These are phyloP conservation scores for Huso huso DNA, from an alignment of 2,797 vertebrate genomes.

Conservation along the genomic window DNA sequence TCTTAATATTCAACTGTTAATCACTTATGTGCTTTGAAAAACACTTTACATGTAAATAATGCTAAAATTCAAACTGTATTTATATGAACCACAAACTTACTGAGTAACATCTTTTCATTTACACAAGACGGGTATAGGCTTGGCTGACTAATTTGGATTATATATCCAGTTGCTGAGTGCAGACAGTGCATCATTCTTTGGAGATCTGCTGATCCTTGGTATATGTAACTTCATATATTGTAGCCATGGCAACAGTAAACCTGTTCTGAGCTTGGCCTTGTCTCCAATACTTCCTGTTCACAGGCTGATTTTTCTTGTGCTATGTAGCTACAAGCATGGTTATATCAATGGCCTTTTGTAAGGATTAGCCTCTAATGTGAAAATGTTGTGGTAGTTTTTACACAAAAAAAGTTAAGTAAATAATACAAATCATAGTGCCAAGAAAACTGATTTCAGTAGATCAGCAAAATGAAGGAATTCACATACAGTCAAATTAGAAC, in stretches of 20 bases:
- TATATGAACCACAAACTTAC: constrained; percentile 34
- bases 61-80: constrained; percentile 24
- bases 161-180: constrained; percentile 64
- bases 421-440: too few relatives aligned
- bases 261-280: constrained; percentile 49
- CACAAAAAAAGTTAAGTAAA: too few relatives aligned
- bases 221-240: constrained; percentile 43
- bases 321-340: too few relatives aligned
- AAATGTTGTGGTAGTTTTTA: too few relatives aligned
- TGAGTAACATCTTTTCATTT: constrained; percentile 55
- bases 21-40: too few relatives aligned
- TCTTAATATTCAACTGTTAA: too few relatives aligned
- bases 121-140: constrained; percentile 61
- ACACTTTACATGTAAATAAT: constrained; percentile 9
- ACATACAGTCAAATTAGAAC: too few relatives aligned
- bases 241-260: constrained; percentile 59
- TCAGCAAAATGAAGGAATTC: too few relatives aligned
- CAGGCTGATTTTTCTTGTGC: constrained; percentile 25
- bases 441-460: too few relatives aligned
- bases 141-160: constrained; percentile 64
- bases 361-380: too few relatives aligned
- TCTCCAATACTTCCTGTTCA: constrained; percentile 59
- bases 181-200: constrained; percentile 73
- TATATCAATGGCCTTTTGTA: too few relatives aligned
- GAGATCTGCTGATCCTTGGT: constrained; percentile 51